Evolutionary conservation across 2,888 invertebrate species (phyloP).

Genomic region (Eristalis pertinax): DNA sequence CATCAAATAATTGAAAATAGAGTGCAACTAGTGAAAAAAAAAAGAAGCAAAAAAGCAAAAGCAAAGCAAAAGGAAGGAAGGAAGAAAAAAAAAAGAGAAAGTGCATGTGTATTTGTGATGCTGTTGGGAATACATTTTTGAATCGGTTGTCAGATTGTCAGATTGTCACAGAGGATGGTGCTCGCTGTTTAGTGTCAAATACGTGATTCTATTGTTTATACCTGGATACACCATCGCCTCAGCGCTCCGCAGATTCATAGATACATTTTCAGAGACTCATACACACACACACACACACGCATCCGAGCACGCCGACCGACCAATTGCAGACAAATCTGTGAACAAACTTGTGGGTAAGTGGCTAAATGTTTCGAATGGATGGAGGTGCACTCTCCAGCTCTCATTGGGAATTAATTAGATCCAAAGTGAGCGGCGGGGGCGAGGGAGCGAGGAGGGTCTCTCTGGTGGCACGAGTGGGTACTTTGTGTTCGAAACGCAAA

Average conservation of each 20-base stretch:
- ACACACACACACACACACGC: background rate
- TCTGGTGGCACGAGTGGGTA: background rate
- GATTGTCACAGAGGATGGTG: slow-evolving; percentile 54
- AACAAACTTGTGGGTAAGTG: background rate
- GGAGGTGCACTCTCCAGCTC: background rate
- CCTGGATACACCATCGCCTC: background rate
- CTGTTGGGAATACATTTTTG: slow-evolving; percentile 63
- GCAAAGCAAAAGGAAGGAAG: no score
- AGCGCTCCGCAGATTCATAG: background rate
- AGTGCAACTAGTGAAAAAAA: slow-evolving; percentile 46
- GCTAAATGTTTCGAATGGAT: background rate
- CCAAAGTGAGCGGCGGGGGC: background rate
- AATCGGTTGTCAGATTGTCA: slow-evolving; percentile 1
- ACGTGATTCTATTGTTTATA: slow-evolving; percentile 63
- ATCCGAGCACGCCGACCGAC: background rate
- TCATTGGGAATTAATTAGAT: background rate
- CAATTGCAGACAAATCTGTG: background rate
- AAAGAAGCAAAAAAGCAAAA: background rate
- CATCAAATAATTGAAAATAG: slow-evolving; percentile 56
- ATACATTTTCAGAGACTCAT: background rate
- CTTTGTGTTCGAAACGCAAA: background rate
- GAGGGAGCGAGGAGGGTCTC: background rate
- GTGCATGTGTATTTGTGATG: slow-evolving; percentile 69
- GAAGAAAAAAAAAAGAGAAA: slow-evolving; percentile 61
- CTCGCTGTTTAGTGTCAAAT: slow-evolving; percentile 63